Evolutionary conservation across 2,888 invertebrate genomes (phyloP), one percentile per base, ranked within the genome.

Genomic region (Rhyacophila evoluta): DNA sequence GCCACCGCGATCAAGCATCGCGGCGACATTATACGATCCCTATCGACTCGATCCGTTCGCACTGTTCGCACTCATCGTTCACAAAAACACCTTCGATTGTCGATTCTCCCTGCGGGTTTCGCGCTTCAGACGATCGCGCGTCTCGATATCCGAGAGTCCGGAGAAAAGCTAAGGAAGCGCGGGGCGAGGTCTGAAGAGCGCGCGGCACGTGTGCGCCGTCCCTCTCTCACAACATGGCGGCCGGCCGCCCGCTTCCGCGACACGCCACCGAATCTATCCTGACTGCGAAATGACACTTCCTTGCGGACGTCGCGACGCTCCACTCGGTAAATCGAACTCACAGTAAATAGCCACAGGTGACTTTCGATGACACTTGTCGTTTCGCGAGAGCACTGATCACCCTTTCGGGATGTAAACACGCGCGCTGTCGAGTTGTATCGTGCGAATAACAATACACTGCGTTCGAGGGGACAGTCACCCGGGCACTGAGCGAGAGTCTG

Each of bases 131-230:
- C 67, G 37, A 73, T 38, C 68, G 74, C 71, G 76, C 77, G 77
- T 78, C 73, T 73, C 70, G 37, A 55, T 72, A 75, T 75, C 79
- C 72, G 25, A 73, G 72, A 84, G 85, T 87, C 86, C 88, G 88
- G 87, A 86, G 89, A 88, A 88, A 86, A 87, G 88, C 67, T 29
- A 72, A 12, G 8, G 67, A 85, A 84, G 85, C 87, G 86, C 87
- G 88, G 87, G 86, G 89, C 89, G 88, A 86, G 87, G 88, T 27
- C 73, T 69, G 67, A 55, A 85, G 88, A 73, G 80, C 71, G 80
- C 72, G 70, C 71, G 72, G 38, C 75, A 69, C 79, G 75, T 72
- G 87, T 81, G 79, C 72, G 38, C 75, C 68, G 74, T 76, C 81
- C 68, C 78, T 37, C 80, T 80, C 80, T 82, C 82, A 80, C 82